Evolutionary conservation across 2,797 vertebrate species (phyloP).

Genomic region (Melanotaenia maccullochi): DNA sequence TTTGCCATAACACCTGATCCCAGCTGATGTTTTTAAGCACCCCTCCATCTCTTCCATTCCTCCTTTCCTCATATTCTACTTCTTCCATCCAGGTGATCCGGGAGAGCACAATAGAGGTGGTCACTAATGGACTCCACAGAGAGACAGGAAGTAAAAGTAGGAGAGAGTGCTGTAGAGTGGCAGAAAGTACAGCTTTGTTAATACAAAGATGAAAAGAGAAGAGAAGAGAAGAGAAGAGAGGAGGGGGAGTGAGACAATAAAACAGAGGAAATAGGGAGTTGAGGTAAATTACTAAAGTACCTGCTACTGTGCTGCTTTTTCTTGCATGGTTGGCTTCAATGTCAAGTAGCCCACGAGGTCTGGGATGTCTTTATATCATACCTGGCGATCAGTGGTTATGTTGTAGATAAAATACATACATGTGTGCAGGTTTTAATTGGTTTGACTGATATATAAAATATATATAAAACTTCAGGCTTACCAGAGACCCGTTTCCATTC

Average conservation of each 20-base stretch:
- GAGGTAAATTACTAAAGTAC: conserved; percentile 41
- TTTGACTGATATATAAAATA: neutral
- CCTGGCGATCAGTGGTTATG: neutral
- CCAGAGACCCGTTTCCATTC: neutral
- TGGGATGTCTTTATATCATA: neutral
- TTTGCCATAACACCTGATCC: conserved; percentile 19
- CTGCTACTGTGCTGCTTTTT: conserved; percentile 7
- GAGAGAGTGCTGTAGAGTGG: conserved; percentile 34
- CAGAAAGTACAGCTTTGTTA: conserved; percentile 51
- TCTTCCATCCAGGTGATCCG: conserved; percentile 46
- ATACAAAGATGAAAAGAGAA: conserved; percentile 47
- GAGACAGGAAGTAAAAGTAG: conserved; percentile 37
- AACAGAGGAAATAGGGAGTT: conserved; percentile 52
- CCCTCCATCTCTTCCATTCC: conserved; percentile 8
- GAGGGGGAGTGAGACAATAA: conserved; percentile 39
- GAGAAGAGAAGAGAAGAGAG: conserved; percentile 45
- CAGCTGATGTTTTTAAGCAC: conserved; percentile 26
- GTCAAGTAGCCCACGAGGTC: conserved; percentile 11
- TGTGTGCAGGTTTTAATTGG: neutral
- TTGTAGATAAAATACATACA: neutral
- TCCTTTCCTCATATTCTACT: conserved; percentile 28
- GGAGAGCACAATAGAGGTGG: conserved; percentile 48
- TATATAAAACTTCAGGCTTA: neutral
- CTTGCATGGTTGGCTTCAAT: conserved; percentile 13
- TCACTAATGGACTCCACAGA: conserved; percentile 50